Conservation (phyloP, 2,888 invertebrate species). For the Calliphora vomitoria region DNA sequence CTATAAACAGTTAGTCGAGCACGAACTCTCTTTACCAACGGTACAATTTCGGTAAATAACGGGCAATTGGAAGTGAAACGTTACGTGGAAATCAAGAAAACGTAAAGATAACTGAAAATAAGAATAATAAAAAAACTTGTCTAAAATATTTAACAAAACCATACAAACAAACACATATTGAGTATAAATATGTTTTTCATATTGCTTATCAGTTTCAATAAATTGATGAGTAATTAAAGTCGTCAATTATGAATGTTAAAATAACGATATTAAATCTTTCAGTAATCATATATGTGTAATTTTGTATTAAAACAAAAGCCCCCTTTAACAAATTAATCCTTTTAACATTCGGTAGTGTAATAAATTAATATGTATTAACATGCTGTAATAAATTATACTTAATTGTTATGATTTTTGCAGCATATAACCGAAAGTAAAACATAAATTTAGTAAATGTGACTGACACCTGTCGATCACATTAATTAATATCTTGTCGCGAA, state of each 20-base stretch:
- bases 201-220: slow-evolving; percentile 68
- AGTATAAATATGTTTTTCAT: slow-evolving; percentile 33
- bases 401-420: not conserved
- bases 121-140: slow-evolving; percentile 7
- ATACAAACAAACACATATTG: slow-evolving; percentile 45
- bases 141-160: slow-evolving; percentile 38
- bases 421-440: no score
- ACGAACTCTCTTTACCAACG: slow-evolving; percentile 66
- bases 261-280: slow-evolving; percentile 31
- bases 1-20: slow-evolving; percentile 49
- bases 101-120: slow-evolving; percentile 64
- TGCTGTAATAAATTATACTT: not conserved
- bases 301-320: not conserved
- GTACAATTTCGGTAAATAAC: slow-evolving; percentile 61
- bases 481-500: not conserved
- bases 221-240: slow-evolving; percentile 71
- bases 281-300: slow-evolving; percentile 5
- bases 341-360: not conserved
- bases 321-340: not conserved
- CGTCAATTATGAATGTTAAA: slow-evolving; percentile 65
- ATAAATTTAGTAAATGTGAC: not conserved
- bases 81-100: slow-evolving; percentile 36
- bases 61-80: slow-evolving; percentile 36
- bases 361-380: not conserved
- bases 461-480: slow-evolving; percentile 1